Percentiles rank a stretch among this genome's conserved stretches.
phyloP scores from a whole-genome alignment of 1,140 invertebrate species.

The Arion vulgaris region DNA sequence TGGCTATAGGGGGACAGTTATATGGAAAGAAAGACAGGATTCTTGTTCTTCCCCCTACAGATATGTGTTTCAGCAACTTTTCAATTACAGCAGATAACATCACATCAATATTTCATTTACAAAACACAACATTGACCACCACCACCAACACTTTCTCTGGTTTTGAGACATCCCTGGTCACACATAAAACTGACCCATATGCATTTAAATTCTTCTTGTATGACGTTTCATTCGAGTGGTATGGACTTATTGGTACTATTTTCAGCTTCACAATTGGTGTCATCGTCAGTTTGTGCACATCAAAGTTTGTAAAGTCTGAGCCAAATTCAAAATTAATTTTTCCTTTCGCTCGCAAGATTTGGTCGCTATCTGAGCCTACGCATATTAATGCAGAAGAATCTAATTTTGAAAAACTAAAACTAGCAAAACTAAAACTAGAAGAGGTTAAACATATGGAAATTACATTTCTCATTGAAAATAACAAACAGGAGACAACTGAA shows the following conservation, averaged over 20 bases:
- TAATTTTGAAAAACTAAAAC: background rate
- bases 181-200: background rate
- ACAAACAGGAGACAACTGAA: background rate
- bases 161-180: background rate
- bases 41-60: background rate
- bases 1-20: background rate
- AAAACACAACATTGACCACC: background rate
- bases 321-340: conserved; percentile 1
- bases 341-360: background rate
- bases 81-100: background rate
- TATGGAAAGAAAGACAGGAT: background rate
- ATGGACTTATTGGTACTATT: background rate
- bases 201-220: background rate
- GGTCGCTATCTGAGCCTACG: background rate
- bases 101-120: background rate
- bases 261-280: background rate
- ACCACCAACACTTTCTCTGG: background rate
- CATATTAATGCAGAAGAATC: background rate
- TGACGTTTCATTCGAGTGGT: background rate
- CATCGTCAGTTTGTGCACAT: background rate
- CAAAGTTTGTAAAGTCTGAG: background rate
- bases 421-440: background rate
- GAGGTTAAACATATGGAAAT: background rate
- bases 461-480: background rate
- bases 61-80: background rate